Evolutionary conservation across 2,113 vertebrate species (phyloP).

Genomic region (Oceanodroma tethys): DNA sequence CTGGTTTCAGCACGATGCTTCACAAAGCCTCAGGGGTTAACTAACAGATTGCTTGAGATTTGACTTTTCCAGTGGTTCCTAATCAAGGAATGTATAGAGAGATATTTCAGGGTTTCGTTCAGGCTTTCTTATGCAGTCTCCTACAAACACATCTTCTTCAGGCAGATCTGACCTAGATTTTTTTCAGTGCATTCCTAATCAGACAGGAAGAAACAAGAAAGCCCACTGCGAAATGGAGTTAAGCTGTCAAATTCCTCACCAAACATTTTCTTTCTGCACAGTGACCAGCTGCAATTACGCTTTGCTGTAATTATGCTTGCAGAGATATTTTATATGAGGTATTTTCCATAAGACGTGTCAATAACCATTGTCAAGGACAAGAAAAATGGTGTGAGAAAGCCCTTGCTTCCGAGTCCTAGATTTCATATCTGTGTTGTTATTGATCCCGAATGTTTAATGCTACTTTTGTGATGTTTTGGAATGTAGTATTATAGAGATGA

Average conservation of each 20-base stretch:
- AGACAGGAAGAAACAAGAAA: neutral
- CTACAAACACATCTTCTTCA: neutral
- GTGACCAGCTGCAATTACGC: neutral
- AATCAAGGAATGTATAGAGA: neutral
- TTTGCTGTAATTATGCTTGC: neutral
- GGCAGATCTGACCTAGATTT: neutral
- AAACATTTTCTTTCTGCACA: neutral
- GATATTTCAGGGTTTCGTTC: neutral
- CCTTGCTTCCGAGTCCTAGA: neutral
- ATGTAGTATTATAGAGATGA: neutral
- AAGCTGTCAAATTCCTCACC: neutral
- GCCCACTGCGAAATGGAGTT: neutral
- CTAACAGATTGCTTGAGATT: neutral
- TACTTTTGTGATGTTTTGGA: neutral
- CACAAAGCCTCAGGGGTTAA: neutral
- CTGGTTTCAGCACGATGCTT: neutral
- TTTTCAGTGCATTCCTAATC: neutral
- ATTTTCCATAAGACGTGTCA: fast-evolving
- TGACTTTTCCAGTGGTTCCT: neutral
- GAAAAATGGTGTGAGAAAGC: fast-evolving
- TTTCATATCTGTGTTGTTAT: neutral
- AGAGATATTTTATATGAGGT: neutral
- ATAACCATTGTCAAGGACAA: neutral
- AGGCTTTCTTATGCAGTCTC: neutral
- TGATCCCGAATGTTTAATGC: neutral